Evolutionary conservation across 2,888 invertebrate species (phyloP).

Genomic region (Drosophila neotestacea): DNA sequence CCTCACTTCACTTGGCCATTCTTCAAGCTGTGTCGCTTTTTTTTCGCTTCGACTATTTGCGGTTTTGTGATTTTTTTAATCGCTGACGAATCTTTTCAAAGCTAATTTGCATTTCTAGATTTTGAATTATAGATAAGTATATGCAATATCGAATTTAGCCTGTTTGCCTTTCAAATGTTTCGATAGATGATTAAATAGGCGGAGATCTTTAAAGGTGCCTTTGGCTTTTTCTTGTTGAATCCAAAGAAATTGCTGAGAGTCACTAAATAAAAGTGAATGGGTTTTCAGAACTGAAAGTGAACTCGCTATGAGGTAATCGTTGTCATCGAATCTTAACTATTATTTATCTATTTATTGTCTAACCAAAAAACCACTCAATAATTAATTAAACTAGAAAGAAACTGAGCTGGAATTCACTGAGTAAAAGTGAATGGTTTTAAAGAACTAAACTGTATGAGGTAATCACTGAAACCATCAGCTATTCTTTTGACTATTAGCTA

Average conservation of each 20-base stretch:
- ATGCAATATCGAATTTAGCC: slow-evolving; percentile 16
- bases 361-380: too few relatives aligned
- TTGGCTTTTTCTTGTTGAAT: slow-evolving; percentile 17
- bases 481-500: background rate
- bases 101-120: slow-evolving; percentile 72
- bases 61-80: slow-evolving; percentile 31
- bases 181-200: slow-evolving; percentile 9
- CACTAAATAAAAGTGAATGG: slow-evolving; percentile 20
- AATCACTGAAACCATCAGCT: background rate
- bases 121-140: slow-evolving; percentile 52
- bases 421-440: slow-evolving; percentile 22
- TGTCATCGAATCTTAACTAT: background rate
- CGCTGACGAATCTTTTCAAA: slow-evolving; percentile 41
- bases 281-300: slow-evolving; percentile 29
- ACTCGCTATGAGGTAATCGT: slow-evolving; percentile 12
- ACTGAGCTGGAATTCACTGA: background rate
- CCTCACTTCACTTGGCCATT: slow-evolving; percentile 1
- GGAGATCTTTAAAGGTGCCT: slow-evolving; percentile 20
- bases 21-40: slow-evolving; percentile 25
- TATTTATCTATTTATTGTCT: too few relatives aligned
- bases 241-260: slow-evolving; percentile 31
- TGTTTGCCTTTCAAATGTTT: slow-evolving; percentile 15
- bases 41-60: slow-evolving; percentile 30
- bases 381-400: too few relatives aligned
- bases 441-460: slow-evolving; percentile 36